These are phyloP conservation scores for Perdix hodgsoniae DNA, from an alignment of 2,797 vertebrate species.

Conservation along the genomic window DNA sequence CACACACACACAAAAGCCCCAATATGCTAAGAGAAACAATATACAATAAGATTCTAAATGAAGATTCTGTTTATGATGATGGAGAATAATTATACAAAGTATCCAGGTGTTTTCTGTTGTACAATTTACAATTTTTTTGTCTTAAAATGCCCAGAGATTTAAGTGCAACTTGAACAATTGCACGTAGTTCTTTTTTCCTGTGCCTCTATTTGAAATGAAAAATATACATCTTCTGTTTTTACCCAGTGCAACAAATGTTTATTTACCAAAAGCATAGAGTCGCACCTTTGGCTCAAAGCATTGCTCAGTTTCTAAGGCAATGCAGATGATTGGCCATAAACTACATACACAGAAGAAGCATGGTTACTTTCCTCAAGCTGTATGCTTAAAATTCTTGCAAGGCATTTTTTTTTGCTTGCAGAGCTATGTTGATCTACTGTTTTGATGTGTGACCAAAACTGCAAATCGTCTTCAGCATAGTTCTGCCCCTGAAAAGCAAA, in stretches of 20 bases:
- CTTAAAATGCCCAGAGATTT: slow-evolving; percentile 10
- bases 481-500: slow-evolving; percentile 41
- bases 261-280: background rate
- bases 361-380: slow-evolving; percentile 3
- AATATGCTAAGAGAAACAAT: background rate
- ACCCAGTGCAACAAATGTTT: background rate
- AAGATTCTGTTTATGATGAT: slow-evolving; percentile 4
- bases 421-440: slow-evolving; percentile 21
- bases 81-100: background rate
- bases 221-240: background rate
- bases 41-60: background rate
- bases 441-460: slow-evolving; percentile 49
- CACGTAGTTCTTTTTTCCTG: background rate
- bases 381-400: slow-evolving; percentile 25
- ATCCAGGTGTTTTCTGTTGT: slow-evolving; percentile 22
- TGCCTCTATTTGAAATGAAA: background rate
- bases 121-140: background rate
- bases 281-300: background rate
- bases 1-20: background rate
- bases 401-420: slow-evolving; percentile 41
- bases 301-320: background rate
- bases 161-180: background rate
- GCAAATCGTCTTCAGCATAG: slow-evolving; percentile 30
- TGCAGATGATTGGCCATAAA: slow-evolving; percentile 21
- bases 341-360: background rate